Evolutionary conservation across 2,113 vertebrate species (phyloP).

Genomic region (Nibea coibor): DNA sequence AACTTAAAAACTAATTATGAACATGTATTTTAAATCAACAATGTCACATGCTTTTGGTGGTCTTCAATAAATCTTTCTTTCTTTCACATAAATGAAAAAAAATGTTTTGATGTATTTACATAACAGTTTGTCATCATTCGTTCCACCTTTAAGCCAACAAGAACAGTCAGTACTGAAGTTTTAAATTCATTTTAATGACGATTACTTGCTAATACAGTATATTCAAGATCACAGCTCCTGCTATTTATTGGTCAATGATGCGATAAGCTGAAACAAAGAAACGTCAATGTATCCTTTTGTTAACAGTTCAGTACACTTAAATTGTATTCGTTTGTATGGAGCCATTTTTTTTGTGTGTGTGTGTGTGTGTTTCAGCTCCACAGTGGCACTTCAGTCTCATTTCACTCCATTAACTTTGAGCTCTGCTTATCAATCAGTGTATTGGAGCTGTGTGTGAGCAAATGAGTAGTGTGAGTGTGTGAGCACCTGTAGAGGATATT

Average conservation of each 20-base stretch:
- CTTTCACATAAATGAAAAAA: background rate
- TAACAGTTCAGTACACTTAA: background rate
- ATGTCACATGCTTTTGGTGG: background rate
- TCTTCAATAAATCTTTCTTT: too few relatives aligned
- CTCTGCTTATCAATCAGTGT: conserved; percentile 18
- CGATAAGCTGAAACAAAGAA: background rate
- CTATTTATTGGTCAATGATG: conserved; percentile 11
- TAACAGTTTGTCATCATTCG: background rate
- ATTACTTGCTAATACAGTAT: background rate
- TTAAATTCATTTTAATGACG: background rate
- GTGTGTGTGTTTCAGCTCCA: background rate
- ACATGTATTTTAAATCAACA: too few relatives aligned
- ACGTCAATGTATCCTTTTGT: background rate
- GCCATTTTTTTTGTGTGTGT: conserved; percentile 17
- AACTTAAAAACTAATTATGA: too few relatives aligned
- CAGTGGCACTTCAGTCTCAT: conserved; percentile 3
- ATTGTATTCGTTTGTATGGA: background rate
- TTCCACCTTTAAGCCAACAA: background rate
- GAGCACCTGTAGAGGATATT: background rate
- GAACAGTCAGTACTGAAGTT: background rate
- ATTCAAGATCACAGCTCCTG: background rate
- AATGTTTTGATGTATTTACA: background rate
- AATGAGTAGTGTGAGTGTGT: conserved; percentile 27
- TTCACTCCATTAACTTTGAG: conserved; percentile 35
- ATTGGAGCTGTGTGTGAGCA: conserved; percentile 16